Conservation (phyloP, 1,140 invertebrate genomes). For the Idris sp. region DNA sequence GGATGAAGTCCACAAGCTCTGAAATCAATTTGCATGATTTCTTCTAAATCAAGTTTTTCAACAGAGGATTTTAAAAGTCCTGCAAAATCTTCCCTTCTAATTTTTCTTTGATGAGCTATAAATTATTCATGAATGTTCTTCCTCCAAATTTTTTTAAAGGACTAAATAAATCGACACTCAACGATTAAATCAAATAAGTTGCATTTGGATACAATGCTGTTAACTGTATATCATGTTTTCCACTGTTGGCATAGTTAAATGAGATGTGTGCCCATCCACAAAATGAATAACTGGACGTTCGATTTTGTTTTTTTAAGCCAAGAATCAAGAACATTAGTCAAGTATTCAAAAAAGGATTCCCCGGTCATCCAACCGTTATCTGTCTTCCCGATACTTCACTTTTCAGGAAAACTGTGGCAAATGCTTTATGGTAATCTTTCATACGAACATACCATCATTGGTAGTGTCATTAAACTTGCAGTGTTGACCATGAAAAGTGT, state of each 20-base stretch:
- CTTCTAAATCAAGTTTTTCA: background rate
- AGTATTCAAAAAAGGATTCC: constrained; percentile 62
- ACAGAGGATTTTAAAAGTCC: constrained; percentile 8
- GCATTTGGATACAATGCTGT: no score
- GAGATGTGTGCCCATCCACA: constrained; percentile 9
- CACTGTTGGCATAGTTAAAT: constrained; percentile 6
- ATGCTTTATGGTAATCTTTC: constrained; percentile 14
- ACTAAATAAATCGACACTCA: no score
- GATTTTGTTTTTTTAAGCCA: constrained; percentile 65
- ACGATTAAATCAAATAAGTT: no score
- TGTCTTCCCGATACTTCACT: constrained; percentile 51
- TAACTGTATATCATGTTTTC: no score
- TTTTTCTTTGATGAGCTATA: constrained; percentile 11
- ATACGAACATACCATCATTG: constrained; percentile 9
- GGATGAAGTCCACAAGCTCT: constrained; percentile 4
- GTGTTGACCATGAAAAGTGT: constrained; percentile 11
- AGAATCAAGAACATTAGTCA: constrained; percentile 65
- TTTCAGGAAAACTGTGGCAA: constrained; percentile 5
- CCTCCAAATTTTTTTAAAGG: constrained; percentile 66
- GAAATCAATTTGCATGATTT: constrained; percentile 6
- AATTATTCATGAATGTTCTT: constrained; percentile 57
- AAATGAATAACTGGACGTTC: constrained; percentile 9
- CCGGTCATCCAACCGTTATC: constrained; percentile 63
- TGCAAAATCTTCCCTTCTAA: constrained; percentile 14
- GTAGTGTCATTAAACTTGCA: constrained; percentile 4